phyloP scores from a whole-genome alignment of 2,797 vertebrate species.

The Danio kyathit region DNA sequence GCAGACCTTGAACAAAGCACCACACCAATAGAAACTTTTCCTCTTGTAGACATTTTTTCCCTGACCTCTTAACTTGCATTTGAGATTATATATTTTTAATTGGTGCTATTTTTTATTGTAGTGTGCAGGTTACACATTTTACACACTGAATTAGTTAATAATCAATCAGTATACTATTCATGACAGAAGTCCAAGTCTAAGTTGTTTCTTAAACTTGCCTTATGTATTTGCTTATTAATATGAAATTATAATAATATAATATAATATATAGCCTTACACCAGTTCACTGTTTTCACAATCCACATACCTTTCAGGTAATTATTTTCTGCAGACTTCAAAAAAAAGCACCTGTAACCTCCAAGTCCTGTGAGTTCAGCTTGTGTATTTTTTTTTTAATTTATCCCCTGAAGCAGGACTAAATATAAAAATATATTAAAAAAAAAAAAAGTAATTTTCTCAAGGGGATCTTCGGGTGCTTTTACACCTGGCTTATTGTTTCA shows the following conservation, averaged over 20 bases:
- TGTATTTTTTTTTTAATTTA: background rate
- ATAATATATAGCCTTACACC: no score
- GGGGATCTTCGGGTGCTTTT: no score
- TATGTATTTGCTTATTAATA: conserved; percentile 3
- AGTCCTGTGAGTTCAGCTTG: background rate
- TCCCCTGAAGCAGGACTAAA: background rate
- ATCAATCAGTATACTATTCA: background rate
- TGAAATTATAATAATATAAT: background rate
- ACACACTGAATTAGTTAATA: background rate
- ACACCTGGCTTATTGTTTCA: no score
- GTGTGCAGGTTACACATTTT: background rate
- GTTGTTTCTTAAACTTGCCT: background rate
- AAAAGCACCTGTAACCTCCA: background rate
- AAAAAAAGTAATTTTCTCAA: conserved; percentile 2
- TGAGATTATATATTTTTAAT: background rate
- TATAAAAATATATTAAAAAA: background rate
- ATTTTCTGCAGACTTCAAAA: background rate
- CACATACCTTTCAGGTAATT: background rate
- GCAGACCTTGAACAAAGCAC: conserved; percentile 7
- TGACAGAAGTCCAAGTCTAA: background rate
- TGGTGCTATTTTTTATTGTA: background rate
- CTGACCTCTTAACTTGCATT: background rate
- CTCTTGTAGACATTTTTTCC: background rate
- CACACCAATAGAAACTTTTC: background rate
- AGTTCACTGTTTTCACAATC: background rate